Conservation (phyloP, 2,888 invertebrate genomes). For the Cotesia congregata region DNA sequence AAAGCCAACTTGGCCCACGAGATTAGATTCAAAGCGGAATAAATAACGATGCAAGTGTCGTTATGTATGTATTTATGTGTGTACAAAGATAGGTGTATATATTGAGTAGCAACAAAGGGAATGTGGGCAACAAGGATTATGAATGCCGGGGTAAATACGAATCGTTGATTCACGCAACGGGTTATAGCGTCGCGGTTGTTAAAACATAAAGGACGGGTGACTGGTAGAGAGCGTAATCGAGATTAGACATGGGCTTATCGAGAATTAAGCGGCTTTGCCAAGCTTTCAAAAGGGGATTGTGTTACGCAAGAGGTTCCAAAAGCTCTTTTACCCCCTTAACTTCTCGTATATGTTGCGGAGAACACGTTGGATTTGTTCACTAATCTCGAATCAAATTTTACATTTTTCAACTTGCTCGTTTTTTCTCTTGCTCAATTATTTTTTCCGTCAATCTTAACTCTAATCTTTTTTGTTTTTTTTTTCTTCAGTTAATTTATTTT, state of each 20-base stretch:
- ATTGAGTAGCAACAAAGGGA: conserved; percentile 25
- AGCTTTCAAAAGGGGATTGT: conserved; percentile 48
- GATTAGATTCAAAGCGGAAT: conserved; percentile 13
- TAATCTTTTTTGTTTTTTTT: too few relatives aligned
- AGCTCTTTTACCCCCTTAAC: conserved; percentile 12
- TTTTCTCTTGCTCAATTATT: too few relatives aligned
- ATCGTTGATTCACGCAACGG: conserved; percentile 43
- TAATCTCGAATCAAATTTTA: background rate
- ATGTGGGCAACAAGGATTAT: conserved; percentile 40
- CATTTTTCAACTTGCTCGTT: too few relatives aligned
- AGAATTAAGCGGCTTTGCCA: conserved; percentile 63
- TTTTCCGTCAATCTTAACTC: too few relatives aligned
- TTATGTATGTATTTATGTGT: background rate
- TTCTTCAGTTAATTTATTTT: too few relatives aligned
- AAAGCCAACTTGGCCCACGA: conserved; percentile 19
- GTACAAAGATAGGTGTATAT: background rate
- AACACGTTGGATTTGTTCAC: background rate
- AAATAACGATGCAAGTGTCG: background rate
- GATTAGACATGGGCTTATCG: conserved; percentile 63
- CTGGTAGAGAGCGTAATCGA: conserved; percentile 50
- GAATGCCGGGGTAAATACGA: conserved; percentile 49
- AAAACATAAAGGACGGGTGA: conserved; percentile 37
- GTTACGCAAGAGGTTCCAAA: background rate
- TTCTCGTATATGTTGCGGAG: background rate
- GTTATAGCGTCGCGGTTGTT: conserved; percentile 40